phyloP scores from a whole-genome alignment of 2,797 vertebrate genomes.

The Trachurus trachurus region DNA sequence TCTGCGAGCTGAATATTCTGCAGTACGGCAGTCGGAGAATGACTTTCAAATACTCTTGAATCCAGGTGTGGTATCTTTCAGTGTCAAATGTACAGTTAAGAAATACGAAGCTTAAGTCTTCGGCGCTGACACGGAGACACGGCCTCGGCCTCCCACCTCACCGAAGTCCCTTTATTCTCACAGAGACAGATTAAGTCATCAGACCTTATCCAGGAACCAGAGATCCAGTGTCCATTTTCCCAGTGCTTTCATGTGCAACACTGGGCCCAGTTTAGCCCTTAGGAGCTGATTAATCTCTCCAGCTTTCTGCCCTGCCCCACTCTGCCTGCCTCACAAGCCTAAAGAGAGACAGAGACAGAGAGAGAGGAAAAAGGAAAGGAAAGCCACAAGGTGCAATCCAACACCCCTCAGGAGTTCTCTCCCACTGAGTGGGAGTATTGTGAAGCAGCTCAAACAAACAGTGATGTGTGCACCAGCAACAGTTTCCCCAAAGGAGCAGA shows the following conservation, averaged over 20 bases:
- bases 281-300: conserved; percentile 70
- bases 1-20: no score
- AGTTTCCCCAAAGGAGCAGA: conserved; percentile 60
- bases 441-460: conserved; percentile 69
- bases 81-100: conserved; percentile 20
- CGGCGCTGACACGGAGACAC: conserved; percentile 18
- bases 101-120: conserved; percentile 36
- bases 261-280: conserved; percentile 44
- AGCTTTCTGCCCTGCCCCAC: conserved; percentile 20
- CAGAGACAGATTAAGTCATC: conserved; percentile 68
- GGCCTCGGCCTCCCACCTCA: conserved; percentile 16
- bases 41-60: conserved; percentile 17
- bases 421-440: conserved; percentile 68
- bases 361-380: conserved; percentile 35
- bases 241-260: conserved; percentile 73
- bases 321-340: conserved; percentile 38
- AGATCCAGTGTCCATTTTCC: conserved; percentile 65
- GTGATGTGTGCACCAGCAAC: conserved; percentile 66
- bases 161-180: conserved; percentile 38
- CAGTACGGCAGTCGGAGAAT: background rate
- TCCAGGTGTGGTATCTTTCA: conserved; percentile 3
- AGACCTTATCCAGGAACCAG: conserved; percentile 58
- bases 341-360: background rate
- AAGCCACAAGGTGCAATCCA: conserved; percentile 64
- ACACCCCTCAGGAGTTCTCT: conserved; percentile 60